Percentiles rank a stretch among this genome's conserved stretches.
Conservation (phyloP, 2,113 vertebrate genomes). For the Campylomormyrus tamandua region DNA sequence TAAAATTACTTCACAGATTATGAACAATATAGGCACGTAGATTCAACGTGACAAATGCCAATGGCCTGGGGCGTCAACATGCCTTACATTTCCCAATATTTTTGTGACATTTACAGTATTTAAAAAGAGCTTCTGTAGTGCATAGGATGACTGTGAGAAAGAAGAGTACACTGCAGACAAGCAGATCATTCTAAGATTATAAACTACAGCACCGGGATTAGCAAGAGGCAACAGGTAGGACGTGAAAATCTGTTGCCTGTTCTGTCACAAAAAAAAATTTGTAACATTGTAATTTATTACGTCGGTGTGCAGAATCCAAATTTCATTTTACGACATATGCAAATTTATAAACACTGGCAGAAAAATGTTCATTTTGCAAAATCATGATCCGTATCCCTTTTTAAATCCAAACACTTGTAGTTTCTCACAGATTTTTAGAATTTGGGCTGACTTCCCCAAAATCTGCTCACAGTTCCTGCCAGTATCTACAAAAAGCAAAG, state of each 20-base stretch:
- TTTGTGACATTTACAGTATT: not conserved
- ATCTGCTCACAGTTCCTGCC: not conserved
- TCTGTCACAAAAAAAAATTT: not conserved
- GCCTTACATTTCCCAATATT: not conserved
- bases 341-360: not conserved
- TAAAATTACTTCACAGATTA: not conserved
- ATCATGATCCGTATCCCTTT: constrained; percentile 36
- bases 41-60: not conserved
- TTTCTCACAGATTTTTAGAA: not conserved
- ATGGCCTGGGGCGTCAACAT: not conserved
- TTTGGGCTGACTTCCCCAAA: not conserved
- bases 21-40: not conserved
- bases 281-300: not conserved
- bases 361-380: not conserved
- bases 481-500: not conserved
- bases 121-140: not conserved
- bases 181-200: not conserved
- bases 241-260: not conserved
- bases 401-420: constrained; percentile 23
- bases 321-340: not conserved
- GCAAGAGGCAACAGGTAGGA: not conserved
- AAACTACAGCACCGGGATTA: not conserved
- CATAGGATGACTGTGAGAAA: not conserved
- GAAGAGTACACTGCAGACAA: not conserved
- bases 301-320: not conserved